These are phyloP conservation scores for Nowickia ferox DNA, from an alignment of 2,888 invertebrate species.

Conservation along the genomic window DNA sequence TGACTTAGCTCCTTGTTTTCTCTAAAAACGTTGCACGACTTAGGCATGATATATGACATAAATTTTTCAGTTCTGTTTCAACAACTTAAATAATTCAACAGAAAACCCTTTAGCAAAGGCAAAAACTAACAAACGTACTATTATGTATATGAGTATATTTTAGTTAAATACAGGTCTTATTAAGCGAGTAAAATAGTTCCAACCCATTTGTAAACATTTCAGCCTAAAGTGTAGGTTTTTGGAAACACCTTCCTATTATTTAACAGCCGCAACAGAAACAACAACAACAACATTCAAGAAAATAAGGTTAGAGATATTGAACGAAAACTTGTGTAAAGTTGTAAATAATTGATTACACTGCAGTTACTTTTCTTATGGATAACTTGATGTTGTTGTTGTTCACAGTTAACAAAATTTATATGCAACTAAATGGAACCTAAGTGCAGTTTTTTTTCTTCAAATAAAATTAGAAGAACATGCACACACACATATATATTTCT, in stretches of 20 bases:
- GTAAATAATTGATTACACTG: conserved; percentile 72
- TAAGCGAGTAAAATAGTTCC: conserved; percentile 32
- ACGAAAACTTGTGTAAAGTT: conserved; percentile 52
- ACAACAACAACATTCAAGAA: conserved; percentile 44
- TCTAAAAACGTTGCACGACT: no score
- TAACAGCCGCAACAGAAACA: conserved; percentile 17
- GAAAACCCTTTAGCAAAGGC: neutral
- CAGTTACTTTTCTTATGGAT: conserved; percentile 66
- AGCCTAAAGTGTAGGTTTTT: conserved; percentile 62
- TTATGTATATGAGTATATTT: neutral
- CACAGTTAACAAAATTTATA: conserved; percentile 30
- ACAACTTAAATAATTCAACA: neutral
- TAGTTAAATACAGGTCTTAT: conserved; percentile 35
- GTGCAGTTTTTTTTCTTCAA: conserved; percentile 40
- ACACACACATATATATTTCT: neutral
- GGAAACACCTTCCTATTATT: conserved; percentile 63
- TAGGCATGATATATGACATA: no score
- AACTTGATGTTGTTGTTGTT: conserved; percentile 33
- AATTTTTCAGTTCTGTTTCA: neutral
- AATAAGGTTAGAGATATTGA: conserved; percentile 63
- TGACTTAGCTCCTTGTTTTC: no score
- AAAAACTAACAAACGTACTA: neutral
- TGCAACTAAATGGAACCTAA: conserved; percentile 60
- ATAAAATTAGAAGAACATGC: conserved; percentile 60
- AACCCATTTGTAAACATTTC: conserved; percentile 61